Evolutionary conservation across 2,113 vertebrate species (phyloP), one percentile per base, ranked within the genome.

Genomic region (Psephotus haematonotus): DNA sequence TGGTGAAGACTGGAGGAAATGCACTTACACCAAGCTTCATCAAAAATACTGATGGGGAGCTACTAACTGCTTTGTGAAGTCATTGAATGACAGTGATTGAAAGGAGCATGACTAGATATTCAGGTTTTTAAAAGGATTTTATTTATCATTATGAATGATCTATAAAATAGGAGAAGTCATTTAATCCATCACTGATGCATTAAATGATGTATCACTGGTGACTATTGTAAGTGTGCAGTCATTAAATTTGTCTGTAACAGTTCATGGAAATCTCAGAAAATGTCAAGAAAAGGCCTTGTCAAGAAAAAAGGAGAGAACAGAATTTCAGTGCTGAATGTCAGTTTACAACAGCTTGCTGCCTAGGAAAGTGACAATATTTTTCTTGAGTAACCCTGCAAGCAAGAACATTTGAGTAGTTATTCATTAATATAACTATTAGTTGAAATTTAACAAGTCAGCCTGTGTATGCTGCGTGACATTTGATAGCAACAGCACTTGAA

Each of bases 161-260:
- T 37, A 19, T 44, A 39, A 84, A 55, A 7, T 11, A 41, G 31
- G 37, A 62, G 18, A 60, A 81, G 46, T 65, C 2, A 47, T 49
- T 71, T 57, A 50, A 49, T 62, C 41, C 11, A 5, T 50, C 46
- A 43, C 18, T 47, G 46, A 37, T 1, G 7, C 47, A 62, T 57
- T 57, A 57, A 57, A n/a, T 57, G 55, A n/a, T 57, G 19, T 1
- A n/a, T 57, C 55, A 33, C 19, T 44, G 24, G 46, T 50, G 12
- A 67, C 19, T 70, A 22, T 35, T 0, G 0, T 41, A 78, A 82
- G 37, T 1, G 2, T 1, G 4, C 10, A 59, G n/a, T 41, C 22
- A 50, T 25, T 77, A 37, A 27, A 52, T 46, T 64, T 63, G 55
- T 68, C 52, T 62, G 24, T 27, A 70, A 62, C 13, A 62, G 35